phyloP scores from a whole-genome alignment of 1,140 invertebrate species.

The Globodera ellingtonae region DNA sequence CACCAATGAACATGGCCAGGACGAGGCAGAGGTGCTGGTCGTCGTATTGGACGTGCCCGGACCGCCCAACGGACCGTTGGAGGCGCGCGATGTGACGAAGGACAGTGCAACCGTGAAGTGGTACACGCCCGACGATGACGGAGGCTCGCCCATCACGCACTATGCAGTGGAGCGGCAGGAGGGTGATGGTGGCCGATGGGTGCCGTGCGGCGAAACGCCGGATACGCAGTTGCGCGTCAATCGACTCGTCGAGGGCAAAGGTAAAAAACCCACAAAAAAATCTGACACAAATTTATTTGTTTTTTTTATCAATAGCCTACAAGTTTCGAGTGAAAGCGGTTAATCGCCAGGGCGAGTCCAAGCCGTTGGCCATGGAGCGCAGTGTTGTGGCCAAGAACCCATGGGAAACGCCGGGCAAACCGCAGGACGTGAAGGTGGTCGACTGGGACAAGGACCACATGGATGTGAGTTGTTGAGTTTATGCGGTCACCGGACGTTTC shows the following conservation, averaged over 20 bases:
- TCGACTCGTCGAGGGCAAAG: conserved; percentile 86
- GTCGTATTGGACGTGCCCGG: conserved; percentile 75
- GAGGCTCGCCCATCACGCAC: conserved; percentile 80
- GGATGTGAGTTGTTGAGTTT: conserved; percentile 67
- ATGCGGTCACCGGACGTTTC: too few species aligned
- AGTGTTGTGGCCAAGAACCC: conserved; percentile 93
- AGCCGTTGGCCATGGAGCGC: conserved; percentile 82
- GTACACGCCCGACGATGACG: conserved; percentile 68
- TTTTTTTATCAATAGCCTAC: conserved; percentile 69
- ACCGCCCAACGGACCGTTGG: conserved; percentile 68
- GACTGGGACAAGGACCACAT: conserved; percentile 96
- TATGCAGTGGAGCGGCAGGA: conserved; percentile 95
- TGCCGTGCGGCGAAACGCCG: conserved; percentile 77
- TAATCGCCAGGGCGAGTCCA: conserved; percentile 92
- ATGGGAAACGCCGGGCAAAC: conserved; percentile 90
- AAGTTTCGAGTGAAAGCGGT: conserved; percentile 90
- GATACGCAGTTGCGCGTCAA: conserved; percentile 76
- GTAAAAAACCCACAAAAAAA: conserved; percentile 62
- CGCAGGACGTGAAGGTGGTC: conserved; percentile 81
- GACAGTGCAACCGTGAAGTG: conserved; percentile 68
- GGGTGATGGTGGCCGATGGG: conserved; percentile 61
- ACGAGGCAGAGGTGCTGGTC: conserved; percentile 89
- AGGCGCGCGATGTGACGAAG: conserved; percentile 67
- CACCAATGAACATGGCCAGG: conserved; percentile 88
- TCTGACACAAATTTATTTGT: too few species aligned